phyloP scores from a whole-genome alignment of 2,888 invertebrate genomes.

The Seladonia tumulorum region DNA sequence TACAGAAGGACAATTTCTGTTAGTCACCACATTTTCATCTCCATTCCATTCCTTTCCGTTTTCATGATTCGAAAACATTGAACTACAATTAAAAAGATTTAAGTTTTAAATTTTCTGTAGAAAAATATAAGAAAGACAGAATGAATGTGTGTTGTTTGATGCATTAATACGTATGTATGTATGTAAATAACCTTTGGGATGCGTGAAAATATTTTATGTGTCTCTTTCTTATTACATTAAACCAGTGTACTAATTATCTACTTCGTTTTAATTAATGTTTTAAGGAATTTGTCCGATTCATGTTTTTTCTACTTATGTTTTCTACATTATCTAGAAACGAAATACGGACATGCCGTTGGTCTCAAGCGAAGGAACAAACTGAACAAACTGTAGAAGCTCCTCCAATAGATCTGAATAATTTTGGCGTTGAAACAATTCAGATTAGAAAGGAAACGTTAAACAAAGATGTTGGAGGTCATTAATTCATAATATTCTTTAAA shows the following conservation, averaged over 20 bases:
- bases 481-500: neutral
- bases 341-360: constrained; percentile 10
- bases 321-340: constrained; percentile 21
- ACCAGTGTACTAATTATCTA: neutral
- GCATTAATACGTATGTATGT: neutral
- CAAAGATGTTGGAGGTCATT: neutral
- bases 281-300: neutral
- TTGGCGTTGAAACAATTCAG: neutral
- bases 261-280: neutral
- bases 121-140: neutral
- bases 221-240: neutral
- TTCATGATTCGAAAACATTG: neutral
- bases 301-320: neutral
- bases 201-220: neutral
- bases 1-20: constrained; percentile 23
- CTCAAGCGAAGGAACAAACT: neutral
- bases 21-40: constrained; percentile 29
- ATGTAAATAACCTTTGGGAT: neutral
- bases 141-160: neutral
- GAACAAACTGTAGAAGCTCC: neutral
- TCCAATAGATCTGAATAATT: neutral
- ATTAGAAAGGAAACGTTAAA: neutral
- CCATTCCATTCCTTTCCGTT: neutral
- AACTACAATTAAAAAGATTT: neutral
- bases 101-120: neutral